These are phyloP conservation scores for Platyscapa corneri DNA, from an alignment of 1,140 invertebrate genomes.

Conservation along the genomic window DNA sequence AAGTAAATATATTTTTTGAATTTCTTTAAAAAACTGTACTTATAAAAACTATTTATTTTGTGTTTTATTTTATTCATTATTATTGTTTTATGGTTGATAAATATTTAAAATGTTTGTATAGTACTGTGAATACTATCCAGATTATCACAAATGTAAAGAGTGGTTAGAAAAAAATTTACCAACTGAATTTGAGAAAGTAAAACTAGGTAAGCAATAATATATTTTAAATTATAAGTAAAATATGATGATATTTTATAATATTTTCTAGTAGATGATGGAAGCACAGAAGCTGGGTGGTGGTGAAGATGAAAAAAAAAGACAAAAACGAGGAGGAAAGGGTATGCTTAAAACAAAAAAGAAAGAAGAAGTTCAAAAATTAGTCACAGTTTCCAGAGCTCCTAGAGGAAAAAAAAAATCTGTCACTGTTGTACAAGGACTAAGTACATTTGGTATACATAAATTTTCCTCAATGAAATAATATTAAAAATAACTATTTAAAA, in stretches of 20 bases:
- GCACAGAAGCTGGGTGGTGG: slow-evolving; percentile 80
- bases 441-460: slow-evolving; percentile 84
- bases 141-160: slow-evolving; percentile 97
- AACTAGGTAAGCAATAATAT: slow-evolving; percentile 76
- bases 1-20: slow-evolving; percentile 74
- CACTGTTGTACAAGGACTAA: slow-evolving; percentile 90
- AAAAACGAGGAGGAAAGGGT: slow-evolving; percentile 87
- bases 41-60: background rate
- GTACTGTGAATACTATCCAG: slow-evolving; percentile 99
- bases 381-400: slow-evolving; percentile 91
- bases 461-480: background rate
- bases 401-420: slow-evolving; percentile 99
- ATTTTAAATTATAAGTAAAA: slow-evolving; percentile 14
- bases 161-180: slow-evolving; percentile 97
- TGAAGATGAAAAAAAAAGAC: slow-evolving; percentile 94
- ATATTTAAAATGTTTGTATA: slow-evolving; percentile 71
- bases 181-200: slow-evolving; percentile 91
- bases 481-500: background rate
- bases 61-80: background rate
- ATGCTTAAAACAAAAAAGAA: slow-evolving; percentile 86
- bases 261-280: slow-evolving; percentile 71
- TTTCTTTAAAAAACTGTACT: background rate
- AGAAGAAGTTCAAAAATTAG: slow-evolving; percentile 84
- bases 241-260: background rate
- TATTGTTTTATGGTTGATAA: background rate